These are phyloP conservation scores for Carollia perspicillata DNA, from an alignment of 2,113 vertebrate genomes.

Conservation along the genomic window DNA sequence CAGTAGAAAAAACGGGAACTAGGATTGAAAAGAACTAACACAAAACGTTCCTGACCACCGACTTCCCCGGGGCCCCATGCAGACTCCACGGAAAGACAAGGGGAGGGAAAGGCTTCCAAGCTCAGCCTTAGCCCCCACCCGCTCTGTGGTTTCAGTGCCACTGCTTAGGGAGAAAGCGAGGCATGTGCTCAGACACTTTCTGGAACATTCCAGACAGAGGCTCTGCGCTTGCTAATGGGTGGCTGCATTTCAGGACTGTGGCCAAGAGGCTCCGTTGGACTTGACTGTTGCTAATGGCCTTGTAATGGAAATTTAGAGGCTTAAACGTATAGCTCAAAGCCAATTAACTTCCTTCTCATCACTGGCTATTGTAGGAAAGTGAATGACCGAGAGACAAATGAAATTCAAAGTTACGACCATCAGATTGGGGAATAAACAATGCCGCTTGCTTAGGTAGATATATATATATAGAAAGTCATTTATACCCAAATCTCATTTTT, in stretches of 20 bases:
- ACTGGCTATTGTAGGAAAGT: background rate
- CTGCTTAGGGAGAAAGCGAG: background rate
- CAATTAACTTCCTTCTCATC: slow-evolving; percentile 15
- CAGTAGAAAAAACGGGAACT: background rate
- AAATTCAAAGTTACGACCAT: background rate
- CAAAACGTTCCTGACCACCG: fast-evolving
- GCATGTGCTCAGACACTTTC: background rate
- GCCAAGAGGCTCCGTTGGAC: background rate
- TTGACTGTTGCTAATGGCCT: background rate
- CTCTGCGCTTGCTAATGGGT: background rate
- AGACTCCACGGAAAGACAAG: background rate
- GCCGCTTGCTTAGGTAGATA: background rate
- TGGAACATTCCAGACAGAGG: background rate
- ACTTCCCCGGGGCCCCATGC: fast-evolving
- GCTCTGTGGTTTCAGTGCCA: background rate
- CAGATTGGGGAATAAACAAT: background rate
- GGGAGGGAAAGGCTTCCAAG: background rate
- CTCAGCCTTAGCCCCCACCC: background rate
- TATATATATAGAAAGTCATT: background rate
- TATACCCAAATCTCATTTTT: background rate
- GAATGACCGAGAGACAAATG: background rate
- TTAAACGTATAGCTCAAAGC: slow-evolving; percentile 22
- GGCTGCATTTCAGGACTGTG: background rate
- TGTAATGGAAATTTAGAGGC: background rate
- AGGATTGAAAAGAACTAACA: background rate